Percentiles rank a stretch among this genome's conserved stretches.
Conservation (phyloP, 2,888 invertebrate species). For the Creontiades dilutus region DNA sequence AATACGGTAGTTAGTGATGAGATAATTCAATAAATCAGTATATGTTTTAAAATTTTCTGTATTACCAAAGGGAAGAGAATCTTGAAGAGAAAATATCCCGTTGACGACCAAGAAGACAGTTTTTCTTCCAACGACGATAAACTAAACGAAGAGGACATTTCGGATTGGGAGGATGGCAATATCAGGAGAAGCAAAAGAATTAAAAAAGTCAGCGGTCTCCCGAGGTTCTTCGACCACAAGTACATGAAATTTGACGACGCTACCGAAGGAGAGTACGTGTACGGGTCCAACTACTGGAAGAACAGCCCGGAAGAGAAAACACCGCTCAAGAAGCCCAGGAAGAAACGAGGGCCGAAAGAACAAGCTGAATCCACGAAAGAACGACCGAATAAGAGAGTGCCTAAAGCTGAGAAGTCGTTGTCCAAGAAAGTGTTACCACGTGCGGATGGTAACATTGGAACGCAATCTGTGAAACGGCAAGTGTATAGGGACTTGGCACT, state of each 20-base stretch:
- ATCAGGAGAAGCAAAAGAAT: constrained; percentile 62
- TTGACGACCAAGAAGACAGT: constrained; percentile 4
- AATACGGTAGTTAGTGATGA: no score
- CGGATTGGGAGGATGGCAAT: constrained; percentile 73
- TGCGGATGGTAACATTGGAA: background rate
- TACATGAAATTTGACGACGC: constrained; percentile 56
- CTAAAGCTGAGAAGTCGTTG: background rate
- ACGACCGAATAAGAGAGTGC: background rate
- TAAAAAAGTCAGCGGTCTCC: constrained; percentile 46
- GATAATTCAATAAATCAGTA: no score
- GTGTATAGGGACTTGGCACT: background rate
- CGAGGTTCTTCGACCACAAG: constrained; percentile 53
- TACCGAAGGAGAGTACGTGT: constrained; percentile 1
- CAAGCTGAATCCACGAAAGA: background rate
- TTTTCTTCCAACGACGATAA: constrained; percentile 45
- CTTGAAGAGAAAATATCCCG: constrained; percentile 40
- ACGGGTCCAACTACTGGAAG: background rate
- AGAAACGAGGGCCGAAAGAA: constrained; percentile 27
- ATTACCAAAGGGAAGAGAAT: constrained; percentile 54
- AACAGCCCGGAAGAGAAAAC: background rate
- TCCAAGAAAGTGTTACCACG: background rate
- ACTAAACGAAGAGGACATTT: constrained; percentile 68
- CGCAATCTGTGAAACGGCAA: background rate
- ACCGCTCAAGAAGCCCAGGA: constrained; percentile 34
- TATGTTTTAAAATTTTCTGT: no score